phyloP scores from a whole-genome alignment of 1,140 invertebrate genomes.

The Anadara kagoshimensis region DNA sequence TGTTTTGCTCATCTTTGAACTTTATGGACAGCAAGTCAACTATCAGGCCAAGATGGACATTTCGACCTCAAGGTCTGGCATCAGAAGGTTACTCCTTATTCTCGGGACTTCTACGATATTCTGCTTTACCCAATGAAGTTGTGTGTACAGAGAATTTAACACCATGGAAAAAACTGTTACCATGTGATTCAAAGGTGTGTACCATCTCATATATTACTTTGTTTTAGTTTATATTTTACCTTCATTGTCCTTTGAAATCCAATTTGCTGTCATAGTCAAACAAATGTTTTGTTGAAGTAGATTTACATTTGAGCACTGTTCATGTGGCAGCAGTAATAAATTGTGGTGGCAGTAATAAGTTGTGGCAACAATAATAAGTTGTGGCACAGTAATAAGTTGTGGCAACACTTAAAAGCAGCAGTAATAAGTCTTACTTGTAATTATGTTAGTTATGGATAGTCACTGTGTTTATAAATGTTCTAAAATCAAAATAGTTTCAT shows the following conservation, averaged over 20 bases:
- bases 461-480: too few relatives aligned
- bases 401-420: too few relatives aligned
- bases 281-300: not conserved
- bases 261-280: not conserved
- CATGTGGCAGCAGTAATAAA: too few relatives aligned
- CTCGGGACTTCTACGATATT: conserved; percentile 81
- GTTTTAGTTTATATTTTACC: not conserved
- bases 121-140: conserved; percentile 93
- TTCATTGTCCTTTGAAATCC: not conserved
- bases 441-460: too few relatives aligned
- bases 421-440: too few relatives aligned
- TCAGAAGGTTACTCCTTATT: conserved; percentile 69
- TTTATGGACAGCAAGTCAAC: conserved; percentile 94
- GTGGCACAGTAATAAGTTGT: too few relatives aligned
- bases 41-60: conserved; percentile 86
- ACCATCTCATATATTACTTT: conserved; percentile 2
- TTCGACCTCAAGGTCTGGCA: conserved; percentile 84
- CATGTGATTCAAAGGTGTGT: conserved; percentile 80
- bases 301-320: too few relatives aligned
- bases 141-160: conserved; percentile 99
- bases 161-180: conserved; percentile 97
- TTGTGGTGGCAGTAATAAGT: too few relatives aligned
- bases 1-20: conserved; percentile 97
- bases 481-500: too few relatives aligned
- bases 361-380: too few relatives aligned